These are phyloP conservation scores for Calliphora vomitoria DNA, from an alignment of 2,888 invertebrate species.

Conservation along the genomic window DNA sequence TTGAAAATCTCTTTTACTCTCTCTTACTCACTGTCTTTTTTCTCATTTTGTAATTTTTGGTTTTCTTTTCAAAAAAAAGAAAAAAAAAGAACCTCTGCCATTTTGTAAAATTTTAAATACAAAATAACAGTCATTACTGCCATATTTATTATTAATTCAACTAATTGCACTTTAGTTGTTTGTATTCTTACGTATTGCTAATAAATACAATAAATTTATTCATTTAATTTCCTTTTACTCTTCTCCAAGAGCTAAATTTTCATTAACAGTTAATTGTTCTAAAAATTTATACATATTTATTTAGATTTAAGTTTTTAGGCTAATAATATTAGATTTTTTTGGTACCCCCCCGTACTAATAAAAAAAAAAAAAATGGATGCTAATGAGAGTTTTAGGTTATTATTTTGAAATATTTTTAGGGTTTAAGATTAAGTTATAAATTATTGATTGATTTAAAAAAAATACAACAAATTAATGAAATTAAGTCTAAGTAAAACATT, in stretches of 20 bases:
- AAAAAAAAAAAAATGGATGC: constrained; percentile 64
- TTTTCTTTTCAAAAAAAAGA: constrained; percentile 58
- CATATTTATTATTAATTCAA: constrained; percentile 47
- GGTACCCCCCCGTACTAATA: constrained; percentile 13
- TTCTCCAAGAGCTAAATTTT: constrained; percentile 14
- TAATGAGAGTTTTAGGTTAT: constrained; percentile 41
- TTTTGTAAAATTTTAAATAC: constrained; percentile 55
- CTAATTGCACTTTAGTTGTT: constrained; percentile 63
- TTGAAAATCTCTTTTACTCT: constrained; percentile 8
- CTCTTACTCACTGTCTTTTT: constrained; percentile 34
- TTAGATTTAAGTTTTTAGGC: constrained; percentile 26
- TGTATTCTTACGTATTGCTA: constrained; percentile 46
- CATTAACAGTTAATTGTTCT: constrained; percentile 16
- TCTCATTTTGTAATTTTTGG: constrained; percentile 48
- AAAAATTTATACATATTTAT: constrained; percentile 8
- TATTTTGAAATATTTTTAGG: background rate
- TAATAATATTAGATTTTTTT: constrained; percentile 3
- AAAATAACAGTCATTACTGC: constrained; percentile 37
- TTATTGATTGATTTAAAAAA: background rate
- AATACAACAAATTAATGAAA: background rate
- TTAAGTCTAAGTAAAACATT: too few species aligned
- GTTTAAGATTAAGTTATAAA: background rate
- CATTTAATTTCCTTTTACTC: constrained; percentile 12
- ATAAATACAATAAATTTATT: constrained; percentile 57
- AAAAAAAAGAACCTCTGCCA: constrained; percentile 79